A percentile compares a stretch with the other conserved stretches of the same genome.
phyloP scores from a whole-genome alignment of 2,888 invertebrate species.

The Zygogramma bicolorata region DNA sequence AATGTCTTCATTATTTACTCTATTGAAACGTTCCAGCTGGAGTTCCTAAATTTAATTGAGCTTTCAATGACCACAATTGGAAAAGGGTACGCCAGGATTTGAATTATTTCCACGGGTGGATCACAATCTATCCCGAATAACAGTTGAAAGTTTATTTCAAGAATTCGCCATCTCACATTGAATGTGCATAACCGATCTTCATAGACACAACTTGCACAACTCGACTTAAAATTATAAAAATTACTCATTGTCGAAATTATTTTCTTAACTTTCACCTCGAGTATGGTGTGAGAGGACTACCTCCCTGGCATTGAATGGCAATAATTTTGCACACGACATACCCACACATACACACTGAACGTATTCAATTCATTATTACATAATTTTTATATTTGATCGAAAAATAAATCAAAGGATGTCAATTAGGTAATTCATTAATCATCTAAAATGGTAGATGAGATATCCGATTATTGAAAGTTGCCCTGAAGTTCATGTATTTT shows the following conservation, averaged over 20 bases:
- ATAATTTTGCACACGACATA: not conserved
- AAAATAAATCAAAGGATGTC: not conserved
- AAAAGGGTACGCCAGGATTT: too few relatives aligned
- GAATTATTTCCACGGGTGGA: too few relatives aligned
- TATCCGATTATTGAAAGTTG: too few relatives aligned
- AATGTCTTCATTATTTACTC: too few relatives aligned
- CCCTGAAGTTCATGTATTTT: too few relatives aligned
- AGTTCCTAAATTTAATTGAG: too few relatives aligned
- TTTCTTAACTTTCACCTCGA: not conserved
- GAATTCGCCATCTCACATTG: not conserved
- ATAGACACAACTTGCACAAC: not conserved
- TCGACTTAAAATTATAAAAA: not conserved
- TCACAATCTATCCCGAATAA: too few relatives aligned
- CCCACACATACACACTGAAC: not conserved
- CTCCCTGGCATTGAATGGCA: not conserved
- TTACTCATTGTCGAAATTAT: not conserved
- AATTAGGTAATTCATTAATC: not conserved
- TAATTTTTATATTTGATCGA: not conserved
- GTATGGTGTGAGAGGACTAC: not conserved
- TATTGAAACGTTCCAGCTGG: too few relatives aligned
- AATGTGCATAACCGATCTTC: too few relatives aligned
- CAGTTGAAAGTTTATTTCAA: too few relatives aligned
- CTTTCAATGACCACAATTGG: too few relatives aligned
- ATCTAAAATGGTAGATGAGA: not conserved
- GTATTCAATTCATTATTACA: not conserved